Evolutionary conservation across 2,797 vertebrate species (phyloP), one percentile per base, ranked within the genome.

Genomic region (Periparus ater): DNA sequence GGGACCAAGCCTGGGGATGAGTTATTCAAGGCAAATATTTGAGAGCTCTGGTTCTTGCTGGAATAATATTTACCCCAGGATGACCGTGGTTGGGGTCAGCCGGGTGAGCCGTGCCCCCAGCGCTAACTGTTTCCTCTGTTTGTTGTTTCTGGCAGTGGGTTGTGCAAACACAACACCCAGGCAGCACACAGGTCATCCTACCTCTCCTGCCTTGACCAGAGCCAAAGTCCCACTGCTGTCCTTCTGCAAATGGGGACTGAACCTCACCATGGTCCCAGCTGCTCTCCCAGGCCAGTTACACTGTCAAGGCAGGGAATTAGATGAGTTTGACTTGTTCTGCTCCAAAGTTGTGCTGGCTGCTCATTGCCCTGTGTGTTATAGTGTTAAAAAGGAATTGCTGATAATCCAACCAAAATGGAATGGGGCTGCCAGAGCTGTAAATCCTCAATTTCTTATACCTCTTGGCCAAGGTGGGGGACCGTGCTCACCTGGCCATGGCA

Each of bases 21-120:
- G 38, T 34, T n/a, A n/a, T 71, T 79, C 85, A 88, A n/a, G 91
- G 32, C 92, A 91, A 94, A 93, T 85, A 91, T 94, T 91, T 85
- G 85, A 48, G 67, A 45, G 19, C 23, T 62, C 48, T 21, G 72
- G 2, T 5, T 40, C 58, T 48, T 21, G 15, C 79, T 94, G 27
- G 36, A 60, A 91, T 89, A 73, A 93, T 94, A 89, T 96, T 96
- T 92, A 94, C 85, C 75, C 72, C 5, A 1, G 66, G 77, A 61
- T 47, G 51, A 51, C 0, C 4, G 36, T 36, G 8, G 83, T 1
- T 42, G 58, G 83, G 94, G 86, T 93, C 85, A 88, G 63, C 42
- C 0, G 2, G 45, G 60, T 7, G 19, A 57, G 67, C 54, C 1
- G 0, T 53, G 88, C 32, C 81, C 80, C 77, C 1, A 0, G 8